phyloP scores from a whole-genome alignment of 2,888 invertebrate genomes.

The Gnatocerus cornutus region DNA sequence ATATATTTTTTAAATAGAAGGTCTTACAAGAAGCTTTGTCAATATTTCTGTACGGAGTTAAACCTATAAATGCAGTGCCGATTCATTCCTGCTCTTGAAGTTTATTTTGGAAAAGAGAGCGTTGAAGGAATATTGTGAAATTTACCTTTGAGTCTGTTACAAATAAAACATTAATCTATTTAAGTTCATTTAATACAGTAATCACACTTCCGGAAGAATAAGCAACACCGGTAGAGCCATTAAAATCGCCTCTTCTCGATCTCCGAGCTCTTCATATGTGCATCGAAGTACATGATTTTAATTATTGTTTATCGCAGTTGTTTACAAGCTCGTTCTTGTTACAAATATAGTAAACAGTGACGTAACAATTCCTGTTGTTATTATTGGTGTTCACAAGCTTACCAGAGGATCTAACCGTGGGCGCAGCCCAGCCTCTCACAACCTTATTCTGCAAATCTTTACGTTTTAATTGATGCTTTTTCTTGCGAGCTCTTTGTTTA shows the following conservation, averaged over 20 bases:
- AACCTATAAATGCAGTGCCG: no score
- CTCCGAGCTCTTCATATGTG: not conserved
- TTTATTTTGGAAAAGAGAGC: no score
- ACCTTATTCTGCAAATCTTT: slow-evolving; percentile 48
- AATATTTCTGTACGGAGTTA: no score
- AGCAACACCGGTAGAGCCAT: not conserved
- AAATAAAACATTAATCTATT: no score
- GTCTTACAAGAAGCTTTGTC: no score
- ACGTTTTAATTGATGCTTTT: slow-evolving; percentile 48
- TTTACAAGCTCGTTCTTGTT: slow-evolving; percentile 30
- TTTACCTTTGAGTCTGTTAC: no score
- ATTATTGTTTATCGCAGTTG: slow-evolving; percentile 29
- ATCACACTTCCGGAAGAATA: not conserved
- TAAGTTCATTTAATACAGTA: no score
- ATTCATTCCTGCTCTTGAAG: no score
- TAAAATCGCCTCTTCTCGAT: not conserved
- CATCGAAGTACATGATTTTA: slow-evolving; percentile 27
- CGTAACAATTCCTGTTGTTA: slow-evolving; percentile 41
- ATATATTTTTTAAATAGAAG: no score
- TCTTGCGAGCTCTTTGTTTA: slow-evolving; percentile 27
- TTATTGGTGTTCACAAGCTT: slow-evolving; percentile 44
- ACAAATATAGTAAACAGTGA: slow-evolving; percentile 42
- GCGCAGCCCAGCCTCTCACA: slow-evolving; percentile 62
- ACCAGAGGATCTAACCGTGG: slow-evolving; percentile 58
- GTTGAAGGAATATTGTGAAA: no score